phyloP scores from a whole-genome alignment of 2,888 invertebrate species.

The Fabriciana adippe region DNA sequence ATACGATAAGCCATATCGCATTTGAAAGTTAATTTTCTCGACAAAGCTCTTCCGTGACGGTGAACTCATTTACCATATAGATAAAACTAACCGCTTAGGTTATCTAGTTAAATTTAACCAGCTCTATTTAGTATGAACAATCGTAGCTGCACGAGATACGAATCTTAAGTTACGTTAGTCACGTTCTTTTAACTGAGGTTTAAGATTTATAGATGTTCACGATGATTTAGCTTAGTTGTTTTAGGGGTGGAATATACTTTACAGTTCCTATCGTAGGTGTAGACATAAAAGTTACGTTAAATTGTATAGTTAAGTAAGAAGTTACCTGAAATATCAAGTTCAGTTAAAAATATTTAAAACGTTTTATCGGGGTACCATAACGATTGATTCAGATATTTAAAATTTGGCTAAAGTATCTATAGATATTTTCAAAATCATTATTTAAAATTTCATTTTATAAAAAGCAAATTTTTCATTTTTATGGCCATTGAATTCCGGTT shows the following conservation, averaged over 20 bases:
- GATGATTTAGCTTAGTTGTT: conserved; percentile 11
- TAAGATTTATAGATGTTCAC: conserved; percentile 11
- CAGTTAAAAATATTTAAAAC: neutral
- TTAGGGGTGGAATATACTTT: neutral
- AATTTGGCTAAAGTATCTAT: conserved; percentile 10
- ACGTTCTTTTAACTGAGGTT: conserved; percentile 53
- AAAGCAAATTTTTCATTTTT: conserved; percentile 40
- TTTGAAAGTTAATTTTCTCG: conserved; percentile 40
- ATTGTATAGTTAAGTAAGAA: neutral
- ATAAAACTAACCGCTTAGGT: conserved; percentile 55
- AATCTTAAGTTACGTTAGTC: conserved; percentile 76
- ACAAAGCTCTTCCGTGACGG: conserved; percentile 41
- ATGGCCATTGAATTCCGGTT: conserved; percentile 40
- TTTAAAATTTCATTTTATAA: conserved; percentile 34
- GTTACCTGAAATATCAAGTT: neutral
- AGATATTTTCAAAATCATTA: conserved; percentile 10
- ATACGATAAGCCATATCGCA: conserved; percentile 27
- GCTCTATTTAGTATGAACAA: conserved; percentile 70
- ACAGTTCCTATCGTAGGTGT: too few species aligned
- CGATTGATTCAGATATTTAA: neutral
- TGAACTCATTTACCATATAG: conserved; percentile 45
- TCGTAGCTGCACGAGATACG: conserved; percentile 64
- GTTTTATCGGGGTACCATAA: neutral
- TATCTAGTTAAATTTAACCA: conserved; percentile 48
- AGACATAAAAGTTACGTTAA: too few species aligned